Evolutionary conservation across 2,113 vertebrate genomes (phyloP).

Genomic region (Thryonomys swinderianus): DNA sequence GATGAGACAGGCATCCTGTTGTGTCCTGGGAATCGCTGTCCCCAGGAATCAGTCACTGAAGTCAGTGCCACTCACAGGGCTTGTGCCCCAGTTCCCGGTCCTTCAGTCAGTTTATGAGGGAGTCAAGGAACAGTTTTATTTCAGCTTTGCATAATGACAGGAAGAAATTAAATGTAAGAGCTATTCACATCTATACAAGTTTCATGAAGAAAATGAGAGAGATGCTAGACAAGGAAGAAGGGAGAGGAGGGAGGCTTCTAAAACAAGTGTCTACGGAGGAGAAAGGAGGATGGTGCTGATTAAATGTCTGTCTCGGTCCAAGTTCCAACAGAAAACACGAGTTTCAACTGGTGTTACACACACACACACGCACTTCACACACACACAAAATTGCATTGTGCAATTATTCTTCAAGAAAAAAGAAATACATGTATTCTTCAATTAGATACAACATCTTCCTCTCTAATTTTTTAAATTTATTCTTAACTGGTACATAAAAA

Average conservation of each 20-base stretch:
- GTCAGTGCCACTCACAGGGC: neutral
- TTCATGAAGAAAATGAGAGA: neutral
- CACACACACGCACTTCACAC: too few relatives aligned
- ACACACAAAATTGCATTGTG: neutral
- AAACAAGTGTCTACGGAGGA: neutral
- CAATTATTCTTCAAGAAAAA: neutral
- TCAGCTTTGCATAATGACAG: neutral
- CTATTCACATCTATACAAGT: neutral
- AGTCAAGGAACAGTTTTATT: neutral
- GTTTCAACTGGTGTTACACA: neutral
- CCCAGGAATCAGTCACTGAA: neutral
- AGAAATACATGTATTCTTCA: neutral
- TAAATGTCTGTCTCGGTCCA: neutral
- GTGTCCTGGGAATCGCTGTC: neutral
- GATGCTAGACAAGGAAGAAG: neutral
- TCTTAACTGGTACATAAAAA: neutral
- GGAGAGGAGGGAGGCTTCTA: neutral
- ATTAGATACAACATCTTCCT: neutral
- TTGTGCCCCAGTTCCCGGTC: too few relatives aligned
- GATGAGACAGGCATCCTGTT: neutral
- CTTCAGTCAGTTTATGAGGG: neutral
- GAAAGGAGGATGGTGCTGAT: neutral
- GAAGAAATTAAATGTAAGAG: neutral
- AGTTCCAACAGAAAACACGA: neutral
- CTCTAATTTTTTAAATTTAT: neutral